Evolutionary conservation across 2,113 vertebrate species (phyloP), one percentile per base, ranked within the genome.

Genomic region (Coptodon bakossiorum): DNA sequence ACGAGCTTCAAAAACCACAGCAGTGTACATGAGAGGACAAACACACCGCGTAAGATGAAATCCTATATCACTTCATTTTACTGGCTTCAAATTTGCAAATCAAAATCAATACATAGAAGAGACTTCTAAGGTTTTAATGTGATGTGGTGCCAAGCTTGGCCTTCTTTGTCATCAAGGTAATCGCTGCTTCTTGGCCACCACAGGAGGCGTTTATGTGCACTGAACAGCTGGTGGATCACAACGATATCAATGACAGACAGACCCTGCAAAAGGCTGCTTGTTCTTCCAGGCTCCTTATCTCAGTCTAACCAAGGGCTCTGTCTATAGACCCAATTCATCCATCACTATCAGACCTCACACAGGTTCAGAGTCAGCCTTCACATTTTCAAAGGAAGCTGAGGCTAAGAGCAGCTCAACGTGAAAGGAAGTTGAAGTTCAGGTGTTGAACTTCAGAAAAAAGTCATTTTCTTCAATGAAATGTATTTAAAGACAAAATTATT

Each of bases 181-280:
- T 87, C 86, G 76, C 66, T 12, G 71, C 80, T 71, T 63, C 81
- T 85, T 9, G 78, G 81, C 86, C 81, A 66, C 81, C 79, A 57
- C 68, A 85, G 90, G 91, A 91, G 54, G 53, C 45, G 6, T 86
- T 88, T 90, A 16, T 91, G 89, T 61, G 86, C 85, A 22, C 83
- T 29, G 71, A 76, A 89, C 86, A 86, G 78, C 80, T 79, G 34
- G 88, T 76, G 93, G 93, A 90, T 88, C 84, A 10, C 83, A 71
- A 89, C 63, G 56, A 90, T 95, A 96, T 95, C 94, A 93, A 92
- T 92, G 93, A 92, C 93, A 95, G 92, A 93, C 94, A 94, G 94
- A 89, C 90, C 79, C 31, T 14, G 13, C 66, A 38, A 66, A 63
- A 43, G 27, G 88, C 85, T 76, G 89, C 93, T 86, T 81, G 88